A percentile compares a stretch with the other conserved stretches of the same genome.
Conservation (phyloP, 2,113 vertebrate species). For the Paralichthys olivaceus region DNA sequence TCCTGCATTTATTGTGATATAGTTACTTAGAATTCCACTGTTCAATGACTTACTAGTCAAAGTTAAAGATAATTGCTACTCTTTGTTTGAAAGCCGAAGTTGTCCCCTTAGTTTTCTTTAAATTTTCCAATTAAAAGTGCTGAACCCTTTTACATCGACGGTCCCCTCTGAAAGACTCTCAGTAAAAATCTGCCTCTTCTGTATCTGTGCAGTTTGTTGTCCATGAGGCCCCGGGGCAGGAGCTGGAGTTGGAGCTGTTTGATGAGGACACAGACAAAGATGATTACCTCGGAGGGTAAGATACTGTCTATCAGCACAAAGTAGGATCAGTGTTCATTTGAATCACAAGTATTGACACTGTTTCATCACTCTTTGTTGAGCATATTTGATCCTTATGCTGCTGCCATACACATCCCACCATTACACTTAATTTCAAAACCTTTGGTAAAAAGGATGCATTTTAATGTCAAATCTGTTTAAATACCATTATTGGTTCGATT, state of each 20-base stretch:
- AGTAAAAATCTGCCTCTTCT: background rate
- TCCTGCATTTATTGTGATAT: rapidly evolving
- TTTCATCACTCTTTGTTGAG: background rate
- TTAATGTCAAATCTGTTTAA: background rate
- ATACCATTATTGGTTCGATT: no score
- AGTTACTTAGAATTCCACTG: background rate
- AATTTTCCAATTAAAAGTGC: background rate
- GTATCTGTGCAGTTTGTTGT: slow-evolving; percentile 87
- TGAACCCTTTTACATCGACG: no score
- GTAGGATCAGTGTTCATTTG: background rate
- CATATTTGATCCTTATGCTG: background rate
- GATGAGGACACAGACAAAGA: slow-evolving; percentile 96
- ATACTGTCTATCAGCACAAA: background rate
- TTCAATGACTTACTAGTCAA: no score
- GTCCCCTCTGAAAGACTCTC: background rate
- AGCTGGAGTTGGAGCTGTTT: slow-evolving; percentile 92
- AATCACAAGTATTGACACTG: background rate
- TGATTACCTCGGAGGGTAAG: slow-evolving; percentile 94
- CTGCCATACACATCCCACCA: background rate
- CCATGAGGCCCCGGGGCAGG: slow-evolving; percentile 94
- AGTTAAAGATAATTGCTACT: no score
- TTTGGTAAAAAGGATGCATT: no score
- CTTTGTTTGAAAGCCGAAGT: background rate
- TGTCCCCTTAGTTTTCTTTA: background rate
- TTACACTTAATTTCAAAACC: no score